Conservation (phyloP, 2,888 invertebrate species). For the Coelinius sp. region DNA sequence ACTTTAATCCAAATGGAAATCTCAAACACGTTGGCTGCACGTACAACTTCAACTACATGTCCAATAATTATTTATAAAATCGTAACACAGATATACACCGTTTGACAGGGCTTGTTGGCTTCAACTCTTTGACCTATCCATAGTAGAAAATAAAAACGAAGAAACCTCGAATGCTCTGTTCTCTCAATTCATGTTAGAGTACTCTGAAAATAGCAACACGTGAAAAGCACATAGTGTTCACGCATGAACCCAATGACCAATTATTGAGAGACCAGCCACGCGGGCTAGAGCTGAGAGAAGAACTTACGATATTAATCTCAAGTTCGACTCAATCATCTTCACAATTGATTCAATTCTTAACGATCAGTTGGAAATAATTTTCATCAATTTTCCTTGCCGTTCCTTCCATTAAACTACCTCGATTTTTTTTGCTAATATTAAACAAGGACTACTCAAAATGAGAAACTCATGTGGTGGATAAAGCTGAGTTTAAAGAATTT, state of each 20-base stretch:
- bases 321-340: not conserved
- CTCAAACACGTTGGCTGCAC: not conserved
- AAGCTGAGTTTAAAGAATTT: not conserved
- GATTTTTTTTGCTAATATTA: not conserved
- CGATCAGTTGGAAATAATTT: not conserved
- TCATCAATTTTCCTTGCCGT: not conserved
- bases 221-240: conserved; percentile 47
- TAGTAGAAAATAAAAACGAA: conserved; percentile 6
- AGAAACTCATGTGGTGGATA: not conserved
- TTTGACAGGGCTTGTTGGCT: conserved; percentile 29
- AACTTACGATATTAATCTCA: not conserved
- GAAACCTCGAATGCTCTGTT: conserved; percentile 13
- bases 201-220: conserved; percentile 49
- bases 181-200: conserved; percentile 21
- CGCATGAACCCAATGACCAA: conserved; percentile 47
- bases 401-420: not conserved
- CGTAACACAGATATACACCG: not conserved
- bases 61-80: conserved; percentile 8
- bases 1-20: not conserved
- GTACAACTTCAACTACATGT: not conserved
- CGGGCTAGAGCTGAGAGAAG: conserved; percentile 20
- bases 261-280: conserved; percentile 21
- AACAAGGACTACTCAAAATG: not conserved
- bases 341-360: conserved; percentile 12
- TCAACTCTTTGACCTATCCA: conserved; percentile 41